Evolutionary conservation across 2,888 invertebrate genomes (phyloP).

Genomic region (Aethes cnicana): DNA sequence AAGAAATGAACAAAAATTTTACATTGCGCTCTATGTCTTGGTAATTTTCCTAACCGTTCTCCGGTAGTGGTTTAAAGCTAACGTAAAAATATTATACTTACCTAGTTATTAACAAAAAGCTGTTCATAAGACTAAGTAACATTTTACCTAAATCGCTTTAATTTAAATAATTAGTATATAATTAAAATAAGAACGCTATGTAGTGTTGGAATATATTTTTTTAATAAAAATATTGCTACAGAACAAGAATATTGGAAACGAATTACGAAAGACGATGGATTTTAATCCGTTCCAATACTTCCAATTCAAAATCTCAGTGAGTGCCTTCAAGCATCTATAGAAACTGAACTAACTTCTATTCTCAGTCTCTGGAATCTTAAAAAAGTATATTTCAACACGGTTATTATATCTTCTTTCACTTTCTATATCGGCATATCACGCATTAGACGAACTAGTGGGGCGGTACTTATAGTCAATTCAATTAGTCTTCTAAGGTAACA

Average conservation of each 20-base stretch:
- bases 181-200: slow-evolving; percentile 31
- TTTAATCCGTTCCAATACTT: no score
- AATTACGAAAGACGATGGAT: no score
- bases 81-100: slow-evolving; percentile 21
- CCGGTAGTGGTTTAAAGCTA: slow-evolving; percentile 13
- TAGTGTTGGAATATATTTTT: slow-evolving; percentile 35
- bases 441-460: slow-evolving; percentile 57
- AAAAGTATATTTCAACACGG: slow-evolving; percentile 60
- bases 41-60: not conserved
- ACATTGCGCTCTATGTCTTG: not conserved
- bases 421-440: slow-evolving; percentile 73
- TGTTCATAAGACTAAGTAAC: slow-evolving; percentile 30
- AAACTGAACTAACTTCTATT: no score
- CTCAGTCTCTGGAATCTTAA: not conserved
- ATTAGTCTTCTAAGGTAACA: slow-evolving; percentile 48
- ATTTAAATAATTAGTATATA: slow-evolving; percentile 32
- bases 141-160: slow-evolving; percentile 34
- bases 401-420: slow-evolving; percentile 57
- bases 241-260: no score
- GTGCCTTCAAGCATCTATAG: no score
- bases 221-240: no score
- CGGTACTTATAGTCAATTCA: slow-evolving; percentile 65
- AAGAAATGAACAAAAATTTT: not conserved
- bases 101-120: slow-evolving; percentile 19
- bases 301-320: no score